Evolutionary conservation across 2,888 invertebrate species (phyloP).

Genomic region (Allygus modestus): DNA sequence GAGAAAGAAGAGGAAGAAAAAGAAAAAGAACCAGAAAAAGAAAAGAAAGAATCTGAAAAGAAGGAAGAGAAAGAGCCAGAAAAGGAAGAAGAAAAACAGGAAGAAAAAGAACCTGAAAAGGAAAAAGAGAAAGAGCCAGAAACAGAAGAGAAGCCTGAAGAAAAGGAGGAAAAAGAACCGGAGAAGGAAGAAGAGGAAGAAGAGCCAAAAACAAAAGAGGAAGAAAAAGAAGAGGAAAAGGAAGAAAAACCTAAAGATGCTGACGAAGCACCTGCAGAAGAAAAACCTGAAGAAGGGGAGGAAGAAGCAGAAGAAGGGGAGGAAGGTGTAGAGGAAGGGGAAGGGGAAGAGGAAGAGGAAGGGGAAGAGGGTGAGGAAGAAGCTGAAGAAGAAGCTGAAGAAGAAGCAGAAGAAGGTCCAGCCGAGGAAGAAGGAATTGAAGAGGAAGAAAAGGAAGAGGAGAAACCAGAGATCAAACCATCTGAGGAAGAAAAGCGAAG

Average conservation of each 20-base stretch:
- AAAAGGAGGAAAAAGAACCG: constrained; percentile 33
- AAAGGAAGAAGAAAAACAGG: background rate
- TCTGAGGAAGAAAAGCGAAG: background rate
- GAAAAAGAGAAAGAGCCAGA: background rate
- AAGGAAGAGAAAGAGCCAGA: constrained; percentile 24
- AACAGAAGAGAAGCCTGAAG: constrained; percentile 1
- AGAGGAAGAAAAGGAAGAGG: background rate
- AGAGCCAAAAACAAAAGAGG: background rate
- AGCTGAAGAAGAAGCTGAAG: background rate
- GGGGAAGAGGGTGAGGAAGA: background rate
- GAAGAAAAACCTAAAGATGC: constrained; percentile 10
- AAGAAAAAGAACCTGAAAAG: constrained; percentile 17
- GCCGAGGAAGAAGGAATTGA: background rate
- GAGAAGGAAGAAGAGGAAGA: constrained; percentile 20
- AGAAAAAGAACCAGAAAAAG: background rate
- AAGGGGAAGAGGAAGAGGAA: background rate
- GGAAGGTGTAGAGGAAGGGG: background rate
- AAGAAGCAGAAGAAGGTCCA: background rate
- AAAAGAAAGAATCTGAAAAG: background rate
- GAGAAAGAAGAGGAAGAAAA: constrained; percentile 21
- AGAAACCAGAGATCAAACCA: background rate
- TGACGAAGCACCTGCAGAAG: constrained; percentile 6
- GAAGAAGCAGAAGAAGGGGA: constrained; percentile 5
- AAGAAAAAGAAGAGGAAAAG: constrained; percentile 21
- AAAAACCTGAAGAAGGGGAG: background rate